Evolutionary conservation across 2,113 vertebrate genomes (phyloP), one percentile per base, ranked within the genome.

Genomic region (Lophotis ruficrista): DNA sequence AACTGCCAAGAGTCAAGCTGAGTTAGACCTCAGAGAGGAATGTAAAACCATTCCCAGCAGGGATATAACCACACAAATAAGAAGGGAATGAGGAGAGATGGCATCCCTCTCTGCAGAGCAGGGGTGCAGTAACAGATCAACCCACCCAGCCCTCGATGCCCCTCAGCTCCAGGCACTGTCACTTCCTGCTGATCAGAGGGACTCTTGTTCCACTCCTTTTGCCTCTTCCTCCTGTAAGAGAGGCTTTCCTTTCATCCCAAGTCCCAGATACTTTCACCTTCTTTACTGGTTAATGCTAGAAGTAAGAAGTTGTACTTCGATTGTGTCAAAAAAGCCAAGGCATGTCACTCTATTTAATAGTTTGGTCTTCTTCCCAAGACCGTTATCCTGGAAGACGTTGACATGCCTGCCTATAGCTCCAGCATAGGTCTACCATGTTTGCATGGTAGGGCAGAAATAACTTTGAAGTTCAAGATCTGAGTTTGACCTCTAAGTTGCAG

Each of bases 401-500:
- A 65, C n/a, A 47, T 16, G 35, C 53, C 48, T 82, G 53, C 57
- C 24, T 64, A 51, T 4, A 89, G 65, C 87, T 85, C 37, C 53
- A 64, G 66, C 7, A 30, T 33, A 84, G 37, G 82, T 71, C 69
- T 79, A 79, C 48, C 30, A 60, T 0, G 0, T 48, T 57, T 14
- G 9, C 27, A 30, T 16, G 25, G 31, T 12, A 85, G n/a, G 14
- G 17, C 57, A 93, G 45, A 93, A 87, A 58, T 22, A 71, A 92
- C 51, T 37, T 56, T 25, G 14, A 92, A 76, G 48, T 50, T 76
- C 73, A 93, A 83, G 33, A 68, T 56, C 41, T 23, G 37, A 88
- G 24, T 60, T n/a, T 65, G 25, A 96, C 45, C 75, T 90, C 76
- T 31, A 88, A 77, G n/a, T 45, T 81, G 60, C 72, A 83, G 33